phyloP scores from a whole-genome alignment of 2,888 invertebrate species.

The Sycophila texana region DNA sequence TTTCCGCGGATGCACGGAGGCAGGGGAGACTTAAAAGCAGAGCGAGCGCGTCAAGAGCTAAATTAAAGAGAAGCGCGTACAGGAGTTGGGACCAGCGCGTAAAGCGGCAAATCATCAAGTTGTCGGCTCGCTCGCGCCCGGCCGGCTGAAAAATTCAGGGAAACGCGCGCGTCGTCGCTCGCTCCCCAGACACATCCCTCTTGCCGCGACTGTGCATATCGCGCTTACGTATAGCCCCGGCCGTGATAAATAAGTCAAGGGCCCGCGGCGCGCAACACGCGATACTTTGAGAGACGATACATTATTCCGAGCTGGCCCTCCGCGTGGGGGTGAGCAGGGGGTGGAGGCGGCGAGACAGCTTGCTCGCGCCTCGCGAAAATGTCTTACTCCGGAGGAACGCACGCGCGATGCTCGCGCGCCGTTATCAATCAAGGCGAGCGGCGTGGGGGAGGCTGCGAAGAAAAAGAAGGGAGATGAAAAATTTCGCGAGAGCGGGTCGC shows the following conservation, averaged over 20 bases:
- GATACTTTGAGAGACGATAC: slow-evolving; percentile 47
- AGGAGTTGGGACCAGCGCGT: neutral
- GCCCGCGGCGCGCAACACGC: slow-evolving; percentile 14
- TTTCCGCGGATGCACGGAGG: neutral
- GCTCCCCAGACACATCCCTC: slow-evolving; percentile 3
- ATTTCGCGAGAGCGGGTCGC: slow-evolving; percentile 63
- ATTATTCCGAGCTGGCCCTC: slow-evolving; percentile 9
- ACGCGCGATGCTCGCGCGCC: neutral
- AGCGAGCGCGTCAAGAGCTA: neutral
- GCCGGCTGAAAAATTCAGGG: slow-evolving; percentile 39
- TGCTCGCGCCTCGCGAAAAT: slow-evolving; percentile 13
- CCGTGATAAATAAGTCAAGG: slow-evolving; percentile 52
- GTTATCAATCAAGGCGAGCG: slow-evolving; percentile 39
- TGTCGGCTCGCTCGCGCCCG: slow-evolving; percentile 15
- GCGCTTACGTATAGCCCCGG: neutral
- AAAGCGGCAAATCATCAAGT: slow-evolving; percentile 41
- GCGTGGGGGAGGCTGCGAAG: neutral
- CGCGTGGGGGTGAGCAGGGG: too few relatives aligned
- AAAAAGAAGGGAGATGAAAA: slow-evolving; percentile 64
- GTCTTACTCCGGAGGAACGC: slow-evolving; percentile 31
- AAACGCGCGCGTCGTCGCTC: slow-evolving; percentile 16
- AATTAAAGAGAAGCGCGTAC: neutral
- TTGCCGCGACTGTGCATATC: neutral
- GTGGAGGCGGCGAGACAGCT: neutral
- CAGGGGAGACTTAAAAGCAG: neutral